Base-by-base conservation (phyloP, 2,113 vertebrate species). In the Pygoscelis antarcticus region DNA sequence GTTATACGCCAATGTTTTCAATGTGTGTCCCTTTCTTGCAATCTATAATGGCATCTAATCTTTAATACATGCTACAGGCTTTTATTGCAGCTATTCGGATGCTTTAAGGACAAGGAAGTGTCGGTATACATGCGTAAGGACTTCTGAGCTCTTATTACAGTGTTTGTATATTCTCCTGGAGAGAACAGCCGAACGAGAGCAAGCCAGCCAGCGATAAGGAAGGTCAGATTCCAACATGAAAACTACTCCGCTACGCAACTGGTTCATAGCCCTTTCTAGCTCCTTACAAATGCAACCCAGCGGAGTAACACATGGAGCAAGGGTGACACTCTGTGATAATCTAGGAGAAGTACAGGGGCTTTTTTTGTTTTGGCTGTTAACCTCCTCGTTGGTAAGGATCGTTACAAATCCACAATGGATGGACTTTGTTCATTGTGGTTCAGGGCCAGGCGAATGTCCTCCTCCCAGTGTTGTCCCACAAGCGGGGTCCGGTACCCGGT, bases 371-470 rank as follows among this genome's bases (percentile, higher is more conserved):
- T 30, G 22, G n/a, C 13, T 8, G 7, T 22, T 47, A 6, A 6
- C 13, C 22, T 10, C 58, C 42, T 13, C 4, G 0, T 9, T 6
- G 7, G 16, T 26, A 47, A 13, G 30, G n/a, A 0, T 9, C 1
- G 2, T 40, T 69, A 34, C 10, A 77, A 34, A 44, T 2, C 40
- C 27, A 1, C 2, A 3, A 4, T 0, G 9, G 23, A 6, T 18
- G 44, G 22, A 26, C 15, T 38, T 75, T 2, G 10, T 10, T 47
- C 15, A 0, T 2, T 4, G 36, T n/a, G 47, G 17, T 44, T 47
- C 27, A 10, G 23, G 32, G 26, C 30, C 21, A 32, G 30, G 13
- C 0, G 0, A 26, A 34, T 40, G 49, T 57, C 36, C 47, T 60
- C 5, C 29, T 58, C 10, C 14, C 11, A 1, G 20, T 42, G 42